Conservation (phyloP, 37 sponge, comb jelly and placozoan genomes). For the Dysidea cf. avara region DNA sequence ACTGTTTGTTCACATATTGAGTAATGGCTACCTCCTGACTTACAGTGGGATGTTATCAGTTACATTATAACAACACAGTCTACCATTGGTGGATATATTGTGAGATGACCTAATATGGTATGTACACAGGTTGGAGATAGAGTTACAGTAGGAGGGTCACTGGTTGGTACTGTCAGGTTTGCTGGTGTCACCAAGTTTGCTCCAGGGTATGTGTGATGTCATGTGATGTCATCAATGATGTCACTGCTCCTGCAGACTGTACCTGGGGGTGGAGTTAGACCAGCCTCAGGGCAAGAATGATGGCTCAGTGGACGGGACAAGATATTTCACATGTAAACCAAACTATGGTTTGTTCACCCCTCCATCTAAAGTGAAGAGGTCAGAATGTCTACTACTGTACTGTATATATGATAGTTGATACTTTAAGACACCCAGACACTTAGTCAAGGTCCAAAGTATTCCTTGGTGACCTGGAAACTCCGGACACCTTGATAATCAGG, state of each 20-base stretch:
- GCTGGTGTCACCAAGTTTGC: constrained; percentile 84
- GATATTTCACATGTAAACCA: constrained; percentile 88
- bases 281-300: constrained; percentile 78
- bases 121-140: constrained; percentile 71
- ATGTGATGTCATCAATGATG: not conserved
- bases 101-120: not conserved
- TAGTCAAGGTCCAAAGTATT: no score
- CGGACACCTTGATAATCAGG: no score
- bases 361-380: constrained; percentile 62
- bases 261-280: constrained; percentile 92
- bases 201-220: constrained; percentile 58
- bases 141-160: constrained; percentile 62
- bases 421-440: no score
- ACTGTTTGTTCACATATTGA: no score
- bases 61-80: no score
- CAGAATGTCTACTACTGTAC: not conserved
- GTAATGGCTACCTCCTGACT: no score
- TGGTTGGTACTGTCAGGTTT: constrained; percentile 66
- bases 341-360: constrained; percentile 68
- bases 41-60: no score
- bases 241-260: constrained; percentile 29
- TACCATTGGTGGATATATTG: no score
- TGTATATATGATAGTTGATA: no score
- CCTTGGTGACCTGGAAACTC: no score
- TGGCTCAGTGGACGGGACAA: constrained; percentile 74